These are phyloP conservation scores for Noctua fimbriata DNA, from an alignment of 2,888 invertebrate genomes.

Conservation along the genomic window DNA sequence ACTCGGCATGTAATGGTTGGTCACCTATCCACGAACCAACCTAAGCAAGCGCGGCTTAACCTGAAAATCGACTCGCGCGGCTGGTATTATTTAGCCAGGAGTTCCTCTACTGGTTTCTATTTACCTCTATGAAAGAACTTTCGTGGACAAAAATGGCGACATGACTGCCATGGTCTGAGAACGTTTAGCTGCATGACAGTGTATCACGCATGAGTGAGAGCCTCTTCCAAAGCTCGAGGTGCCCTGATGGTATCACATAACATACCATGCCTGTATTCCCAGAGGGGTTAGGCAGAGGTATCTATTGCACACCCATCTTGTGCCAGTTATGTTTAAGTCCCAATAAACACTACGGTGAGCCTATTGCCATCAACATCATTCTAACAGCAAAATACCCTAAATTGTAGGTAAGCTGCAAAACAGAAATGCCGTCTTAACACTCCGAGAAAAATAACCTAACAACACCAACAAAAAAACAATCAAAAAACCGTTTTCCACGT, in stretches of 20 bases:
- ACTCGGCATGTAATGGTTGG: too few relatives aligned
- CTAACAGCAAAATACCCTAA: not conserved
- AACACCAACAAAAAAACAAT: not conserved
- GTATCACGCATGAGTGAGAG: not conserved
- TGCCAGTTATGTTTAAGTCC: not conserved
- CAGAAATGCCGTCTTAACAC: not conserved
- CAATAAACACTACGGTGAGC: not conserved
- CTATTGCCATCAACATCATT: not conserved
- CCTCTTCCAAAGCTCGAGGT: not conserved
- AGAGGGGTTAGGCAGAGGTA: not conserved
- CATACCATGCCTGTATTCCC: not conserved
- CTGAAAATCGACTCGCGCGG: too few relatives aligned
- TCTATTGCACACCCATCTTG: not conserved
- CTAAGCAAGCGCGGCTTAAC: too few relatives aligned
- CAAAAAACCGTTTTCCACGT: constrained; percentile 7
- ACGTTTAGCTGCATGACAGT: not conserved
- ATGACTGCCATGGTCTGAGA: not conserved
- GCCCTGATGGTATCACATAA: not conserved
- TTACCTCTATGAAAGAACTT: not conserved
- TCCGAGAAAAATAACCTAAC: not conserved
- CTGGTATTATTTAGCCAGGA: too few relatives aligned
- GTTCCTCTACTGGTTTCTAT: too few relatives aligned
- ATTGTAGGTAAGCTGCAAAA: not conserved
- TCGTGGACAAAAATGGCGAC: not conserved
- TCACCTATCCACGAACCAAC: too few relatives aligned